phyloP scores from a whole-genome alignment of 2,888 invertebrate genomes.

The Rhogogaster chlorosoma region DNA sequence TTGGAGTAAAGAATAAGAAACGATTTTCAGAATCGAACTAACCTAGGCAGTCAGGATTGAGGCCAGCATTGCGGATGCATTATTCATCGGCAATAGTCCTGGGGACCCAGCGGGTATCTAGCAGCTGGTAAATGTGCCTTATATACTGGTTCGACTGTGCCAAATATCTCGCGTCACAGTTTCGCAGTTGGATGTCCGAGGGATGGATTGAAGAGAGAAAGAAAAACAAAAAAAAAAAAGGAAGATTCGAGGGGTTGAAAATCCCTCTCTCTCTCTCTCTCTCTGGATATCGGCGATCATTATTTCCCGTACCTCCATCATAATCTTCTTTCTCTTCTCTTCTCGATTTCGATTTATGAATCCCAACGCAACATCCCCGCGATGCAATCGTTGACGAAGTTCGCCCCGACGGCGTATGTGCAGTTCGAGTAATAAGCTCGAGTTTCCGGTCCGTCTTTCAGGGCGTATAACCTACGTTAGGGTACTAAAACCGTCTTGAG shows the following conservation, averaged over 20 bases:
- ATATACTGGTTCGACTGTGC: not conserved
- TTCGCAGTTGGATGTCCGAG: not conserved
- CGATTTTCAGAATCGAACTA: not conserved
- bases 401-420: no score
- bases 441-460: not conserved
- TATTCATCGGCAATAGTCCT: conserved; percentile 18
- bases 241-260: not conserved
- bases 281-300: no score
- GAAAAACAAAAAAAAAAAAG: not conserved
- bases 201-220: not conserved
- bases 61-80: conserved; percentile 20
- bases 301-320: no score
- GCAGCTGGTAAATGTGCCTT: not conserved
- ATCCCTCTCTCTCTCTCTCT: not conserved
- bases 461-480: not conserved
- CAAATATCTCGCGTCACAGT: not conserved
- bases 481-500: conserved; percentile 31
- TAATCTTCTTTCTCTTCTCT: no score
- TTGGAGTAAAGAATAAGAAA: not conserved
- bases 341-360: no score
- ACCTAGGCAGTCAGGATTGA: not conserved
- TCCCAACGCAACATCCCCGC: no score
- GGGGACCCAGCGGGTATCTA: not conserved
- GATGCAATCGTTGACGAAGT: no score
- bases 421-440: no score